phyloP scores from a whole-genome alignment of 1,140 invertebrate genomes.

The Asobara japonica region DNA sequence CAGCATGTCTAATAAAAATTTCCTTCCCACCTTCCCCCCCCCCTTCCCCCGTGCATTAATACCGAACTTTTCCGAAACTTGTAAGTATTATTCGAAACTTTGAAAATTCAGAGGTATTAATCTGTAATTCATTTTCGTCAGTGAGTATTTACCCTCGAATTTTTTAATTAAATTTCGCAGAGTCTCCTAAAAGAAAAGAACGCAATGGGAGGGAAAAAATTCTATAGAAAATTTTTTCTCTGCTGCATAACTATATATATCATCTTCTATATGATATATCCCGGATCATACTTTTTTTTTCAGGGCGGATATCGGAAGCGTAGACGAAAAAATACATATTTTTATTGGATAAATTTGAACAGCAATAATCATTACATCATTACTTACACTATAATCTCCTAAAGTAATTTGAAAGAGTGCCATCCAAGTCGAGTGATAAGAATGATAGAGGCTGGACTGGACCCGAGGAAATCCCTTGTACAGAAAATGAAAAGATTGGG shows the following conservation, averaged over 20 bases:
- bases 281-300: too few species aligned
- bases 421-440: conserved; percentile 95
- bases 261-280: too few species aligned
- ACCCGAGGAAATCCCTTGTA: conserved; percentile 91
- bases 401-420: conserved; percentile 97
- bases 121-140: background rate
- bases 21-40: background rate
- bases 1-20: conserved; percentile 25
- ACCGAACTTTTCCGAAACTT: background rate
- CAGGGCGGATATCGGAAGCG: background rate
- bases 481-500: conserved; percentile 96
- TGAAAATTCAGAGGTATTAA: background rate
- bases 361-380: background rate
- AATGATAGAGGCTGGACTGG: conserved; percentile 80
- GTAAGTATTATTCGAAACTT: background rate
- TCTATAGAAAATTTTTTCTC: too few species aligned
- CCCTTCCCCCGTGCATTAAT: background rate
- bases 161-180: background rate
- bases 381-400: conserved; percentile 94
- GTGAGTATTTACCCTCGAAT: background rate
- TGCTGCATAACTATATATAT: too few species aligned
- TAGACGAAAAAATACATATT: background rate
- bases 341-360: too few species aligned
- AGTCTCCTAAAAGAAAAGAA: background rate
- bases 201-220: too few species aligned